Evolutionary conservation across 2,888 invertebrate genomes (phyloP).

Genomic region (Apamea epomidion): DNA sequence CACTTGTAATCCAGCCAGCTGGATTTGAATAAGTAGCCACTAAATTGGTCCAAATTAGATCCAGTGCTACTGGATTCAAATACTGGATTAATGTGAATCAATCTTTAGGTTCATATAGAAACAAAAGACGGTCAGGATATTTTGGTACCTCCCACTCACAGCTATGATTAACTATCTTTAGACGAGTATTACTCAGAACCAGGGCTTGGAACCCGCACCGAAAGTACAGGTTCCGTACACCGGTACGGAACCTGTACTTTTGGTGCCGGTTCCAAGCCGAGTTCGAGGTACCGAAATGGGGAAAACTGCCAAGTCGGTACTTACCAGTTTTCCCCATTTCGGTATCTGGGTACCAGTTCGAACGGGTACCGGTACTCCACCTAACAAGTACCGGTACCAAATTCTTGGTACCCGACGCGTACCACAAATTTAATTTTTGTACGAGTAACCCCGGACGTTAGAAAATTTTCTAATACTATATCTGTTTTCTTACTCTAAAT

Average conservation of each 20-base stretch:
- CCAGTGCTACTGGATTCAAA: not conserved
- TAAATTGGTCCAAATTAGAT: not conserved
- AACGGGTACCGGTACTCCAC: not conserved
- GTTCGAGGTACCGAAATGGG: too few species aligned
- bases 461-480: too few species aligned
- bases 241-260: too few species aligned
- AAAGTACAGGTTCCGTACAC: too few species aligned
- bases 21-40: constrained; percentile 1
- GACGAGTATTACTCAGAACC: not conserved
- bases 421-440: not conserved
- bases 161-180: constrained; percentile 26
- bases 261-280: too few species aligned
- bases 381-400: not conserved
- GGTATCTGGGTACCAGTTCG: too few species aligned
- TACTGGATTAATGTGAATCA: not conserved
- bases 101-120: not conserved
- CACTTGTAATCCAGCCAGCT: not conserved
- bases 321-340: too few species aligned
- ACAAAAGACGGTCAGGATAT: constrained; percentile 5
- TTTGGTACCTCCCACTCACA: not conserved
- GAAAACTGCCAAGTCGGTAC: too few species aligned
- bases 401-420: not conserved
- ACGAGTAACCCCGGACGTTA: too few species aligned
- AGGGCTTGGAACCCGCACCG: too few species aligned
- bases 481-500: too few species aligned